A percentile compares a stretch with the other conserved stretches of the same genome.
These are phyloP conservation scores for Amiota mariae DNA, from an alignment of 2,888 invertebrate genomes.

Conservation along the genomic window DNA sequence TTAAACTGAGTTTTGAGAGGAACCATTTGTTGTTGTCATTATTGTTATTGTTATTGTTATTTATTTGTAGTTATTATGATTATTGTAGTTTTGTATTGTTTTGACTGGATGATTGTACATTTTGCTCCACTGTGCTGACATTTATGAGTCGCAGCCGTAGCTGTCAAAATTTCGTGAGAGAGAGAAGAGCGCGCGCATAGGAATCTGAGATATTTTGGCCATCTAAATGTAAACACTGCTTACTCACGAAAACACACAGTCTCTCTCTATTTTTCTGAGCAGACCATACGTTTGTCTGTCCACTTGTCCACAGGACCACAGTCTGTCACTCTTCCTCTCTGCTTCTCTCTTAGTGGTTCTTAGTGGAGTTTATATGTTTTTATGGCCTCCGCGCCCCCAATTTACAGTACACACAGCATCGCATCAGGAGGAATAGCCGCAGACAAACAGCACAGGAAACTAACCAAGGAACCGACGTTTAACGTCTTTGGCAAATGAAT, in stretches of 20 bases:
- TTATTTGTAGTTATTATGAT: background rate
- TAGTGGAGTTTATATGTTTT: no score
- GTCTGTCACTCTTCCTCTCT: no score
- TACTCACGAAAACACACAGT: constrained; percentile 31
- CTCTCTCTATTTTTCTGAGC: constrained; percentile 10
- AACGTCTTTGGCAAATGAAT: no score
- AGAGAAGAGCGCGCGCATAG: constrained; percentile 41
- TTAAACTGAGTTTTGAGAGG: constrained; percentile 44
- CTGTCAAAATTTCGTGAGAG: constrained; percentile 54
- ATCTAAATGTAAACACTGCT: no score
- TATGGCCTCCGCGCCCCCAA: constrained; percentile 1
- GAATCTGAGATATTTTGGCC: background rate
- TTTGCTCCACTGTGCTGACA: constrained; percentile 61
- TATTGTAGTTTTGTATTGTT: constrained; percentile 6
- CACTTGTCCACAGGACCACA: no score
- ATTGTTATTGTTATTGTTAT: constrained; percentile 35
- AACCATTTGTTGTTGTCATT: constrained; percentile 54
- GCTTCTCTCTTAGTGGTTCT: no score
- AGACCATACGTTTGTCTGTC: no score
- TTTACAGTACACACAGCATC: background rate
- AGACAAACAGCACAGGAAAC: background rate
- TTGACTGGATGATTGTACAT: constrained; percentile 32
- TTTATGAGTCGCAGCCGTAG: constrained; percentile 38
- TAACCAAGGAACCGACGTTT: background rate
- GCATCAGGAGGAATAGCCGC: no score